Percentiles rank a stretch among this genome's conserved stretches.
Conservation (phyloP, 2,888 invertebrate species). For the Noctuana brunneofusca region DNA sequence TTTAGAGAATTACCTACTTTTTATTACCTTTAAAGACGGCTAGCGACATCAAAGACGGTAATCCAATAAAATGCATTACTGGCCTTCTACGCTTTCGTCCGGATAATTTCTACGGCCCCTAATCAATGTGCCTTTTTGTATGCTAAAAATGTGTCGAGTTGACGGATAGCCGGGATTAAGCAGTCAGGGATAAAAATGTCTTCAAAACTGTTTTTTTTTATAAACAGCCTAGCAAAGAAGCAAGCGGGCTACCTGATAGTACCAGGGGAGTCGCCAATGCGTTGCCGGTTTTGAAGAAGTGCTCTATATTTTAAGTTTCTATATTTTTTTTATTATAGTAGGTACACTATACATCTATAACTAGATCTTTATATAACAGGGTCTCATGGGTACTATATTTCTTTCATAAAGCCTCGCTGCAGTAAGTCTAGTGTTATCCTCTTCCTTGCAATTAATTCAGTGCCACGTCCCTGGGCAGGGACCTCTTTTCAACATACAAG, state of each 20-base stretch:
- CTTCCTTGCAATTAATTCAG: conserved; percentile 32
- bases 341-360: too few relatives aligned
- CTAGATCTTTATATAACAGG: not conserved
- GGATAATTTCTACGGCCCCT: conserved; percentile 67
- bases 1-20: conserved; percentile 72
- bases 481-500: conserved; percentile 21
- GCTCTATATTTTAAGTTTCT: too few relatives aligned
- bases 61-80: conserved; percentile 77
- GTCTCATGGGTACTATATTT: not conserved
- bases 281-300: too few relatives aligned
- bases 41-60: conserved; percentile 75
- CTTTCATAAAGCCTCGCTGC: conserved; percentile 17
- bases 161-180: conserved; percentile 16
- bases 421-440: conserved; percentile 23
- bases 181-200: not conserved
- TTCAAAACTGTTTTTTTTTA: too few relatives aligned
- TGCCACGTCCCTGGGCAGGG: conserved; percentile 15
- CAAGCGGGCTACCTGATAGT: too few relatives aligned
- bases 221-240: too few relatives aligned
- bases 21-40: conserved; percentile 65
- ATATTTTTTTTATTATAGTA: too few relatives aligned
- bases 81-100: conserved; percentile 51
- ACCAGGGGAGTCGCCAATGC: too few relatives aligned
- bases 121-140: conserved; percentile 56
- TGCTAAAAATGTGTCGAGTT: conserved; percentile 13